Percentiles rank a stretch among this genome's conserved stretches.
Evolutionary conservation across 2,797 vertebrate species (phyloP).

Genomic region (Cryptoprocta ferox): DNA sequence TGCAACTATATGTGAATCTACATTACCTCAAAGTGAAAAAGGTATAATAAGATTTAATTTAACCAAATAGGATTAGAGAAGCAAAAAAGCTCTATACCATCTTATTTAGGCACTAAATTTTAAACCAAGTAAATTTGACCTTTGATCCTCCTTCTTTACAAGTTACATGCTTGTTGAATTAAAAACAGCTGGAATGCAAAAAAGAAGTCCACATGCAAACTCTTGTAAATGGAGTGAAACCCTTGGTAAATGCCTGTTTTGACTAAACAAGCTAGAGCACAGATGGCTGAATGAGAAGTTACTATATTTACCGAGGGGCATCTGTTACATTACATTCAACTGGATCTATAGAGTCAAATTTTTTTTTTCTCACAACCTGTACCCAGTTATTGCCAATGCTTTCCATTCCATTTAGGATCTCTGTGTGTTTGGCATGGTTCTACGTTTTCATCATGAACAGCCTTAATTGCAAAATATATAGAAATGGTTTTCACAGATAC

Average conservation of each 20-base stretch:
- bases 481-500: background rate
- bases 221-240: background rate
- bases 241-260: slow-evolving; percentile 16
- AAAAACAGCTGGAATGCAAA: background rate
- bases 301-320: background rate
- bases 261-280: background rate
- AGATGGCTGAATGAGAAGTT: slow-evolving; percentile 52
- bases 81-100: background rate
- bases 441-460: background rate
- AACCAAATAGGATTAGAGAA: background rate
- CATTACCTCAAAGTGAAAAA: background rate
- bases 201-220: background rate
- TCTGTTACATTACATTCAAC: slow-evolving; percentile 9
- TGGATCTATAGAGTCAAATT: background rate
- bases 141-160: background rate
- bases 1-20: background rate
- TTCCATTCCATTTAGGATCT: background rate
- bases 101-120: background rate
- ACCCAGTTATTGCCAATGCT: background rate
- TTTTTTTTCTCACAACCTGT: background rate
- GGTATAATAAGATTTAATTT: background rate
- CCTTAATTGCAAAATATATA: background rate
- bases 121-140: background rate
- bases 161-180: background rate
- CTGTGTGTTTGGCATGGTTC: background rate